Evolutionary conservation across 1,140 invertebrate species (phyloP), one percentile per base, ranked within the genome.

Genomic region (Brachionus sp.): DNA sequence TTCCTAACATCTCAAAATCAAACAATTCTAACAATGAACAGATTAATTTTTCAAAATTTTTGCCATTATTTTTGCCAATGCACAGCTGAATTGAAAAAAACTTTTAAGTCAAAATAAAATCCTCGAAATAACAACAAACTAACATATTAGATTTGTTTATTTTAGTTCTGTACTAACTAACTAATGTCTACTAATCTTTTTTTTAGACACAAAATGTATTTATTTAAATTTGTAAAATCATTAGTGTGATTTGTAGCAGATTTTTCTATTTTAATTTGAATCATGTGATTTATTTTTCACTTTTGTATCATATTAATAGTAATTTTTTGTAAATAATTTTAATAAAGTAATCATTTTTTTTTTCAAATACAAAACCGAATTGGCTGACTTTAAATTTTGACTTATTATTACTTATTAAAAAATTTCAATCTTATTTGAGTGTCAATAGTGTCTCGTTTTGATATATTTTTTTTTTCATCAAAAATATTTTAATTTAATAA

Each of bases 31-130:
- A 35, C 13, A 23, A n/a, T 46, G 19, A 44, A 46, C 70, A 75
- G 44, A 25, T 75, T 5, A 75, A 46, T 75, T 75, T 75, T 46
- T 75, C 70, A 12, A 75, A 75, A 12, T 46, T 75, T 46, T 46
- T 75, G 44, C 70, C 70, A 19, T 46, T 75, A 75, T 75, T 75
- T 46, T 46, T 75, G 16, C 70, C 70, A 75, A 75, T 75, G 39
- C 70, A 75, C 44, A 75, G 70, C 42, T 75, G n/a, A 75, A 46
- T 13, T 68, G 12, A 19, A 19, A 57, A 19, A 19, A 19, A 19
- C 1, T n/a, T 13, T 19, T 5, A 29, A 29, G 3, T 29, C 3
- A 29, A 29, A 29, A 3, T 57, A 10, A 35, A n/a, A 33, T 35
- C 29, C 33, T 35, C 19, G 5, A 19, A 57, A 57, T 57, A 19